Evolutionary conservation across 2,113 vertebrate species (phyloP), one percentile per base, ranked within the genome.

Genomic region (Phyllostomus hastatus): DNA sequence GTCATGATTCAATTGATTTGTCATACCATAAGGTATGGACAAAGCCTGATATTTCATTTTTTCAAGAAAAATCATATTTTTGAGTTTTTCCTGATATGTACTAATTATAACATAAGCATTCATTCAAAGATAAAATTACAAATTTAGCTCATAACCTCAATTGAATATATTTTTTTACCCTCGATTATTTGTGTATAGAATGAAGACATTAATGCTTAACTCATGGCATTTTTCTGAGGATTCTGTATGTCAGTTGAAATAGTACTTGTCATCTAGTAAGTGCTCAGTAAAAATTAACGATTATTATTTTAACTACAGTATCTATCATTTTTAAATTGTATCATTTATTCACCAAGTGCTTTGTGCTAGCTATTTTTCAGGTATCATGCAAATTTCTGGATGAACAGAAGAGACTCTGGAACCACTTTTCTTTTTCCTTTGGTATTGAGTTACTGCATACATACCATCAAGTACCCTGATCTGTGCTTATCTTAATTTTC

Each of bases 261-360:
- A 87, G 16, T 20, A 7, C 24, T 19, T 72, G n/a, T 4, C 6
- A 59, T 61, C 46, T 38, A 82, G 7, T 78, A 86, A 88, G 38
- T 52, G 12, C 0, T 61, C 12, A 22, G 1, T 12, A 88, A 93
- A 92, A 66, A 3, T 31, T 19, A 95, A 5, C 7, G 64, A 43
- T 57, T 61, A 43, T 81, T 87, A 54, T 70, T 91, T 28, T 86
- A 85, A 79, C 10, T 70, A 26, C 83, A 33, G 3, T 73, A 31
- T 31, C 15, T 43, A 14, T 84, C 52, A 7, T 75, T 79, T 84
- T 69, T 11, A 70, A 79, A 41, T 67, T 48, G 1, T 26, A 11
- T 67, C 35, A 72, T 70, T 75, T 91, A 76, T 48, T 88, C n/a
- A 73, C 35, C 8, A 91, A 93, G 35, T 14, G 48, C 6, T 64